Conservation (phyloP, 1,140 invertebrate species). For the Caenorhabditis tropicalis region DNA sequence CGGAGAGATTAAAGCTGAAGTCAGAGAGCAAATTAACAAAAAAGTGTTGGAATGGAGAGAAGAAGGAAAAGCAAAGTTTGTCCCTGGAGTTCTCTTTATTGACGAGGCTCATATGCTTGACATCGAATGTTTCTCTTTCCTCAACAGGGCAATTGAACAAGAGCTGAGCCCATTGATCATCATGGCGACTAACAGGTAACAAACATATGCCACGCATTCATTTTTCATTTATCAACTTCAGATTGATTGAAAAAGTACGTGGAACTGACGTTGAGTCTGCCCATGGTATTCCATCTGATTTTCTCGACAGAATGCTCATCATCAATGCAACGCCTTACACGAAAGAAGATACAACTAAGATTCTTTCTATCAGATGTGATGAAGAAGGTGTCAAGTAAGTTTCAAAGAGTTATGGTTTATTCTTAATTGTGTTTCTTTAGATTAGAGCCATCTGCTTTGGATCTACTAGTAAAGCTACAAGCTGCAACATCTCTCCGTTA, state of each 20-base stretch:
- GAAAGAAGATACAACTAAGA: slow-evolving; percentile 76
- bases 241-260: slow-evolving; percentile 78
- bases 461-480: slow-evolving; percentile 88
- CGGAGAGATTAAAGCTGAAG: slow-evolving; percentile 96
- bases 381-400: slow-evolving; percentile 55
- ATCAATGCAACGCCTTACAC: slow-evolving; percentile 85
- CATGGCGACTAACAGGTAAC: slow-evolving; percentile 87
- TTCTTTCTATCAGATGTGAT: slow-evolving; percentile 47
- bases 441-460: slow-evolving; percentile 88
- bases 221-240: not conserved
- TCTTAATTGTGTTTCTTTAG: slow-evolving; percentile 77
- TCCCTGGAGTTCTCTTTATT: slow-evolving; percentile 83
- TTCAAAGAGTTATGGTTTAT: not conserved
- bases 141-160: slow-evolving; percentile 94
- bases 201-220: not conserved
- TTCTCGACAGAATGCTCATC: slow-evolving; percentile 93
- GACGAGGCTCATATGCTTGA: slow-evolving; percentile 90
- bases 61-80: slow-evolving; percentile 97
- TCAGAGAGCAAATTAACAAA: slow-evolving; percentile 96
- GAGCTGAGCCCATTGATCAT: slow-evolving; percentile 98
- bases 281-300: slow-evolving; percentile 94
- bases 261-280: slow-evolving; percentile 92
- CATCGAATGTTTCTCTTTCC: slow-evolving; percentile 98
- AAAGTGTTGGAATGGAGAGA: slow-evolving; percentile 98
- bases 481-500: slow-evolving; percentile 86